These are phyloP conservation scores for Pseudorectes ferrugineus DNA, from an alignment of 2,113 vertebrate species.

Conservation along the genomic window DNA sequence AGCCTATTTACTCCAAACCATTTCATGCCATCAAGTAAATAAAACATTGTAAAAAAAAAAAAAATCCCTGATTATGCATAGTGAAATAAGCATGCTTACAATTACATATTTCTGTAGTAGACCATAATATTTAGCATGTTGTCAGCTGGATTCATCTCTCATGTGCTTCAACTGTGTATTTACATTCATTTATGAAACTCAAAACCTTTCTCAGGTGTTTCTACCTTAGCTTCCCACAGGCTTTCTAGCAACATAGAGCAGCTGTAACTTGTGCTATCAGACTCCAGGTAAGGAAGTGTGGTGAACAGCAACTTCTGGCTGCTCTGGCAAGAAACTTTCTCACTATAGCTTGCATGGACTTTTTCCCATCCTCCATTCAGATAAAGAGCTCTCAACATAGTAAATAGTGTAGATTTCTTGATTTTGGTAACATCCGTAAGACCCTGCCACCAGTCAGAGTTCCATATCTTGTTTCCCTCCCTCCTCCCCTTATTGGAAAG, in stretches of 20 bases:
- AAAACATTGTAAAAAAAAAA: slow-evolving; percentile 29
- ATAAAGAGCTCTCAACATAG: not conserved
- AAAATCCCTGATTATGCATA: not conserved
- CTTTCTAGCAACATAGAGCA: not conserved
- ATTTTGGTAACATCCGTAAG: not conserved
- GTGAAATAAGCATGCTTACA: not conserved
- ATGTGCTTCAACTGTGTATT: not conserved
- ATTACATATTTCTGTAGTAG: not conserved
- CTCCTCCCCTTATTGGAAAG: not conserved
- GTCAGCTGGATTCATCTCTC: not conserved
- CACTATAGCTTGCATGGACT: not conserved
- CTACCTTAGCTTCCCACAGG: not conserved
- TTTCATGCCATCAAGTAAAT: slow-evolving; percentile 16
- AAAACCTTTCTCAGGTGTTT: not conserved
- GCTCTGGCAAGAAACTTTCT: not conserved
- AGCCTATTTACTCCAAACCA: slow-evolving; percentile 20
- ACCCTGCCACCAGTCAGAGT: not conserved
- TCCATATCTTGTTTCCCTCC: not conserved
- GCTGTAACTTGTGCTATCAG: not conserved
- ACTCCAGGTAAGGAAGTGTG: not conserved
- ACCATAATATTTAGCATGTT: not conserved
- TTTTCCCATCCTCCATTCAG: not conserved
- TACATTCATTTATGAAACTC: not conserved
- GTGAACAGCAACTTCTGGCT: not conserved
- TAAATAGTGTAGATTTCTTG: not conserved